A percentile compares a stretch with the other conserved stretches of the same genome.
Conservation (phyloP, 1,140 invertebrate species). For the Brachionus rubens region DNA sequence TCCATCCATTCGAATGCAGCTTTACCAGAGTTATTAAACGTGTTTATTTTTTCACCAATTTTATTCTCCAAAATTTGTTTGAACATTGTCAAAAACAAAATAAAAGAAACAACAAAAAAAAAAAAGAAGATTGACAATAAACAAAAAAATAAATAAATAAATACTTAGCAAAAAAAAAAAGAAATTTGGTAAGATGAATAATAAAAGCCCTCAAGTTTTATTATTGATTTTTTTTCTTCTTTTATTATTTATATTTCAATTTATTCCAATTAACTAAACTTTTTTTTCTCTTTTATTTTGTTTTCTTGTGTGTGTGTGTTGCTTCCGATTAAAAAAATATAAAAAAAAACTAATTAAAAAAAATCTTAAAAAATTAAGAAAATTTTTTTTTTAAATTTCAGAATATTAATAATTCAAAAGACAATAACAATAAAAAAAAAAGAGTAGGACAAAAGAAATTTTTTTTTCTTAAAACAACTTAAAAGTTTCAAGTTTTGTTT, state of each 20-base stretch:
- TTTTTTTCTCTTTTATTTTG: slow-evolving; percentile 5
- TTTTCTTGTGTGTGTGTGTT: too few relatives aligned
- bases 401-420: too few relatives aligned
- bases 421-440: too few relatives aligned
- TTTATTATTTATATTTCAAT: slow-evolving; percentile 26
- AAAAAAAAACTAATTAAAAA: not conserved
- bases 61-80: slow-evolving; percentile 40
- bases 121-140: too few relatives aligned
- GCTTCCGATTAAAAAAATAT: too few relatives aligned
- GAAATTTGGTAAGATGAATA: not conserved
- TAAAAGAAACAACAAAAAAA: not conserved
- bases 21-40: slow-evolving; percentile 41
- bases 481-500: too few relatives aligned
- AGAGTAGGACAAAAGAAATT: too few relatives aligned
- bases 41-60: slow-evolving; percentile 44
- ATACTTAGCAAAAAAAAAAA: too few relatives aligned
- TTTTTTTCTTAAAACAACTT: too few relatives aligned
- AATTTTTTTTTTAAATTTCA: too few relatives aligned
- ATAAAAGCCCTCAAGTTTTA: slow-evolving; percentile 4
- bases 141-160: too few relatives aligned
- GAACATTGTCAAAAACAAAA: not conserved
- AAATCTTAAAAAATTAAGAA: too few relatives aligned
- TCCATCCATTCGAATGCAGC: slow-evolving; percentile 43
- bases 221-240: slow-evolving; percentile 15
- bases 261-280: slow-evolving; percentile 14